phyloP scores from a whole-genome alignment of 2,113 vertebrate species.

The Perognathus longimembris region DNA sequence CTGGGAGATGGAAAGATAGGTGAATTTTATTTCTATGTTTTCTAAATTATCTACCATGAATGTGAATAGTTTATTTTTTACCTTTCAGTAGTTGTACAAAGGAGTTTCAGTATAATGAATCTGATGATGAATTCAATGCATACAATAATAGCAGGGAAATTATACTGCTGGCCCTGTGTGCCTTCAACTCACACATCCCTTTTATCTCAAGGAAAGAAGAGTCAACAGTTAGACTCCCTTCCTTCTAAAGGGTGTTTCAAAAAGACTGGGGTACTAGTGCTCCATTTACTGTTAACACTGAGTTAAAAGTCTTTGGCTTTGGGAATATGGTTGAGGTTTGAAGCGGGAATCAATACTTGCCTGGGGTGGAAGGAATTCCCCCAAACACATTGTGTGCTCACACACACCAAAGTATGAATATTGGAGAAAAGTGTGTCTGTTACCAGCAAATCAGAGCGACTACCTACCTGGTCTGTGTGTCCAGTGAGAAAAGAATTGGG shows the following conservation, averaged over 20 bases:
- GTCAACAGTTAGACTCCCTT: too few relatives aligned
- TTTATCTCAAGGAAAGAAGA: background rate
- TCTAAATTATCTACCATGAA: constrained; percentile 14
- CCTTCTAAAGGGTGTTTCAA: background rate
- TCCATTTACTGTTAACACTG: background rate
- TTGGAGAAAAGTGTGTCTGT: too few relatives aligned
- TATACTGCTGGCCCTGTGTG: background rate
- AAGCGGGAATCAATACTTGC: background rate
- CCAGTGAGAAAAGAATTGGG: too few relatives aligned
- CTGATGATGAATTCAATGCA: too few relatives aligned
- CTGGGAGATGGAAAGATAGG: background rate
- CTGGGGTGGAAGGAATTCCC: constrained; percentile 20
- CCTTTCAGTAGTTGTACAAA: too few relatives aligned
- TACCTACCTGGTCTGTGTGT: too few relatives aligned
- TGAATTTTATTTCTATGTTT: constrained; percentile 34
- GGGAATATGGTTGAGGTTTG: background rate
- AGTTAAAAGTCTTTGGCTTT: background rate
- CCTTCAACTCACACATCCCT: background rate
- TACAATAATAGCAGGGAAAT: background rate
- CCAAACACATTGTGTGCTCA: background rate
- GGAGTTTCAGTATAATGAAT: too few relatives aligned
- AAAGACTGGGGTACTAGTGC: too few relatives aligned
- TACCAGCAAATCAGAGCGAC: too few relatives aligned
- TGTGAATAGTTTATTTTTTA: background rate
- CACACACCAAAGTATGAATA: background rate